Evolutionary conservation across 2,797 vertebrate species (phyloP), one percentile per base, ranked within the genome.

Genomic region (Centroberyx gerrardi): DNA sequence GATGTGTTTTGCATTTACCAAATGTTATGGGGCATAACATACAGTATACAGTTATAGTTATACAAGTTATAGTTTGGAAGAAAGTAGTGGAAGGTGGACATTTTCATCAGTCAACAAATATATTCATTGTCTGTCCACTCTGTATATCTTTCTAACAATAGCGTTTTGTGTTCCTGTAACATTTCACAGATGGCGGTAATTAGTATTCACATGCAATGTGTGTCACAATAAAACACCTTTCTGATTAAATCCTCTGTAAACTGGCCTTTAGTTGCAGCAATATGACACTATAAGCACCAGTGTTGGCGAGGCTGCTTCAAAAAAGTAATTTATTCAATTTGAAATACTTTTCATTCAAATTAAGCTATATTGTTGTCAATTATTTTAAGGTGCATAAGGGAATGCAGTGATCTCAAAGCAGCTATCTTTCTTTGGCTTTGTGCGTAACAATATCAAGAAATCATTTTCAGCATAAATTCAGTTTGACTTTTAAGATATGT

Each of bases 371-470:
- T 36, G 22, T 40, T 40, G 6, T 8, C 7, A 7, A 40, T 8
- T 40, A 40, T 40, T 1, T 2, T 7, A 40, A 40, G 38, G 38
- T 40, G 38, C 38, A 40, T 8, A 40, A 40, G 42, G 13, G 12
- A 44, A 10, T 10, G 1, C 8, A 46, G 10, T 27, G 63, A 84
- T 79, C 68, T 65, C 52, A 42, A 61, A 74, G 76, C 72, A 67
- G 74, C 70, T 3, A 44, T 13, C 42, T 44, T 12, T 14, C 13
- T 78, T 77, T 29, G 18, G 61, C 22, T 81, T 85, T 75, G 2
- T 14, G 62, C 68, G 83, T 69, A 81, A 79, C 69, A 81, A 79
- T 68, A 81, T 88, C 68, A 78, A 49, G 38, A 83, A 85, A 75
- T 73, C 56, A 71, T 79, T 64, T 69, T 48, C 63, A 75, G 74